A percentile compares a stretch with the other conserved stretches of the same genome.
These are phyloP conservation scores for Trichogramma pretiosum DNA, from an alignment of 1,140 invertebrate genomes.

Conservation along the genomic window DNA sequence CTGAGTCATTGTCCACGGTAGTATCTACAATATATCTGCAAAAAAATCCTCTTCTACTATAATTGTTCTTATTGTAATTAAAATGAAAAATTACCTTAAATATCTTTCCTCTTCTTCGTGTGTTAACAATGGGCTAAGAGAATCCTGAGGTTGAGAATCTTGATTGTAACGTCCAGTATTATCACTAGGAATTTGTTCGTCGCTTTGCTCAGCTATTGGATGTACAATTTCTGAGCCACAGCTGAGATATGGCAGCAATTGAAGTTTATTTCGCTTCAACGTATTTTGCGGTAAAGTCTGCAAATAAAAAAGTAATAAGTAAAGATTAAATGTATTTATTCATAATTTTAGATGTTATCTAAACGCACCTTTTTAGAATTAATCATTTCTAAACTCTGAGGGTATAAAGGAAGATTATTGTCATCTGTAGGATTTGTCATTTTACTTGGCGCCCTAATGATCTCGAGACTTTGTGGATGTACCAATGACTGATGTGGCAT, in stretches of 20 bases:
- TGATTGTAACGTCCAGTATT: conserved; percentile 32
- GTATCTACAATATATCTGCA: conserved; percentile 36
- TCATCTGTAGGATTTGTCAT: conserved; percentile 38
- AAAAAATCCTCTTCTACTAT: conserved; percentile 1
- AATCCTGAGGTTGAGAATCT: conserved; percentile 50
- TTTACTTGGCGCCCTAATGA: conserved; percentile 41
- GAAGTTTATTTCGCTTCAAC: conserved; percentile 39
- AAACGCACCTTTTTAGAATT: conserved; percentile 38
- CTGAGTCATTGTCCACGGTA: conserved; percentile 35
- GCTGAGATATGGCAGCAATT: conserved; percentile 54
- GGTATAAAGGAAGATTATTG: conserved; percentile 44
- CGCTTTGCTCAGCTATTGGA: conserved; percentile 73
- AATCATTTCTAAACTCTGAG: conserved; percentile 43
- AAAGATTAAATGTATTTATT: not conserved
- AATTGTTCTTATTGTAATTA: conserved; percentile 1
- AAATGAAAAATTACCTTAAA: conserved; percentile 33
- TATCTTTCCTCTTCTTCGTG: conserved; percentile 40
- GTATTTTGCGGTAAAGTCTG: conserved; percentile 42
- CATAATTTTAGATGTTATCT: too few species aligned
- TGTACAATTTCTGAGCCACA: conserved; percentile 72
- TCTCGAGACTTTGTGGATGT: conserved; percentile 43
- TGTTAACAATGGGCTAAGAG: conserved; percentile 54
- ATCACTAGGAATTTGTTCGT: conserved; percentile 55
- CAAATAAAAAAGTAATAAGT: too few species aligned
- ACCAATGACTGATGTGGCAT: conserved; percentile 38